Evolutionary conservation across 2,888 invertebrate species (phyloP), one percentile per base, ranked within the genome.

Genomic region (Drosophila algonquin): DNA sequence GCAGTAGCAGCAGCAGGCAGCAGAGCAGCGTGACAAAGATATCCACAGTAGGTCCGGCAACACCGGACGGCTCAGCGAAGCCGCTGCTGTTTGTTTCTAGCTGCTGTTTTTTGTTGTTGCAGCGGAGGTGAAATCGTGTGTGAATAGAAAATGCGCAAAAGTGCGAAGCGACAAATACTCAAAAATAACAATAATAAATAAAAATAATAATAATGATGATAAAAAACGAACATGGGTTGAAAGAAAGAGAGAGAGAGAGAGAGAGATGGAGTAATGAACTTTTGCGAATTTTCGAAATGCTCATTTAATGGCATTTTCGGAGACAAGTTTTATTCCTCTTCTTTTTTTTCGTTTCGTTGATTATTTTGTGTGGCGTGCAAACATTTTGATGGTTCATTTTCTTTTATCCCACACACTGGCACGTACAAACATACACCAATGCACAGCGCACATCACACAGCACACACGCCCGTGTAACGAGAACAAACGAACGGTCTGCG

Each of bases 71-170:
- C n/a, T 40, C n/a, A 40, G 40, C 40, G 14, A 14, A 40, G 40
- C 40, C 27, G 40, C 35, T 52, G 58, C 52, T 70, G 63, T 56
- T 63, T 55, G 53, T 63, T 60, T 51, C 30, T 56, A 44, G 52
- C 52, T 77, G 35, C 57, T 63, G 51, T 57, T 73, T 63, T 73
- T 65, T 65, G 53, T 30, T 63, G 55, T 45, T 55, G 59, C 59
- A 52, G 21, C 53, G 32, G 53, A 54, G 78, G 79, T 76, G 81
- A 81, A 84, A 84, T 81, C 81, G 69, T 72, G 57, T 81, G 76
- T 70, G 67, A 81, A 76, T 74, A 67, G 71, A 61, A 79, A 77
- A 75, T 61, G 76, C 65, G 77, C 55, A 74, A 80, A 71, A 70
- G 56, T 63, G 53, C 53, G 72, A 81, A 75, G 64, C 61, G 71